Base-by-base conservation (phyloP, 2,113 vertebrate species). In the Nestor notabilis region DNA sequence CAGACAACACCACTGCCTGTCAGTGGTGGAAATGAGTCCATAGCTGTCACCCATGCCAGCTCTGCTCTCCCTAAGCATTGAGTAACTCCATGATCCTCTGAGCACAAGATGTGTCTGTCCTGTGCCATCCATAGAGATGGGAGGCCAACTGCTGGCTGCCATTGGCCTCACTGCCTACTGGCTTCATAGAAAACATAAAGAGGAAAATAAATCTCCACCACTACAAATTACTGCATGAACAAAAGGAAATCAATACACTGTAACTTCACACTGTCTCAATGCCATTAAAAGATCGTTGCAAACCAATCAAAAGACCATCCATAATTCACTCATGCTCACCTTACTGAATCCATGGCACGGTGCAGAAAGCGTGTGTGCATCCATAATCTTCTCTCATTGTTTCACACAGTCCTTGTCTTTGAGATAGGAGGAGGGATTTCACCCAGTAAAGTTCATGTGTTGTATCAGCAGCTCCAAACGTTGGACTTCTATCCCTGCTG, bases 161-260 rank as follows among this genome's bases (percentile, higher is more conserved):
- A 23, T 1, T 72, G 82, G 53, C 27, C 76, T 64, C 3, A 1
- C 46, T 80, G 63, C 79, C 75, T 88, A 5, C 50, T 37, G 56
- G 29, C 76, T 84, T 68, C 37, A 19, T 8, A 35, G 81, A 75
- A 90, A 90, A 87, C 18, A 49, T 35, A 7, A 53, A 55, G 37
- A 81, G 6, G 44, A 61, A 63, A 89, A 92, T 89, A 95, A 95
- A 96, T 96, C 88, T 72, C 68, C 81, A 69, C 77, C 28, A 10
- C 89, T 95, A 85, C 65, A 94, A 95, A 95, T 93, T 92, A 93
- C 55, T 39, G 44, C 70, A 41, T 25, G 31, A 83, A 65, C 76
- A 95, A 78, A 92, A 94, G 78, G 93, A 97, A 96, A 97, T 92
- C 92, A 94, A 96, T 96, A 66, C 71, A 23, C 15, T 75, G 61